Conservation (phyloP, 2,888 invertebrate genomes). For the Noctuana brunneofusca region DNA sequence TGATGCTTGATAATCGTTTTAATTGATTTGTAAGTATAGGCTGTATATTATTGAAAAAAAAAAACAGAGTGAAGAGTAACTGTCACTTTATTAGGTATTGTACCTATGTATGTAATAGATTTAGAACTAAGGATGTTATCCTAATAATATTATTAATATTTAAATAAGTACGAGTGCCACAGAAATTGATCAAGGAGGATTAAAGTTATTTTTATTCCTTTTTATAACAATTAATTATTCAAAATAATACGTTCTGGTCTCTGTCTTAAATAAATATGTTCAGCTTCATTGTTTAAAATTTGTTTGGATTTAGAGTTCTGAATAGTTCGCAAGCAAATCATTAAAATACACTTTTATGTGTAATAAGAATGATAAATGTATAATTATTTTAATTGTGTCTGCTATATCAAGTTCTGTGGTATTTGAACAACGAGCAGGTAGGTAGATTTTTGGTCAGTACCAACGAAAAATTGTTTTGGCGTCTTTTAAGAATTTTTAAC, state of each 20-base stretch:
- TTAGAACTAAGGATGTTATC: conserved; percentile 9
- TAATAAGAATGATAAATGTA: no score
- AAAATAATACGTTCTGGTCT: no score
- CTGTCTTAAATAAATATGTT: no score
- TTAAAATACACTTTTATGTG: no score
- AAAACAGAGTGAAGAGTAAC: conserved; percentile 20
- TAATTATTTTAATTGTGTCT: no score
- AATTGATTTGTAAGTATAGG: neutral
- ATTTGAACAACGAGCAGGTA: conserved; percentile 5
- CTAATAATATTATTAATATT: neutral
- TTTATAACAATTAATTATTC: no score
- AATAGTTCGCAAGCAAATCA: no score
- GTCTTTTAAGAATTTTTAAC: neutral
- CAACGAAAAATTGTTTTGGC: conserved; percentile 1
- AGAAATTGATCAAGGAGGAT: conserved; percentile 6
- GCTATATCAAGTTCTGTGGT: conserved; percentile 13
- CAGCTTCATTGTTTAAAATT: no score
- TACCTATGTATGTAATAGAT: neutral
- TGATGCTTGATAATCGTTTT: conserved; percentile 18
- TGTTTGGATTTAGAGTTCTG: no score
- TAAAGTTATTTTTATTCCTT: neutral
- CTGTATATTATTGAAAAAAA: conserved; percentile 15
- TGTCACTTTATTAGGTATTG: conserved; percentile 13
- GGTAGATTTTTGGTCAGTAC: conserved; percentile 15
- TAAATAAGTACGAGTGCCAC: neutral